Evolutionary conservation across 2,888 invertebrate species (phyloP).

Genomic region (Macrophya annulata): DNA sequence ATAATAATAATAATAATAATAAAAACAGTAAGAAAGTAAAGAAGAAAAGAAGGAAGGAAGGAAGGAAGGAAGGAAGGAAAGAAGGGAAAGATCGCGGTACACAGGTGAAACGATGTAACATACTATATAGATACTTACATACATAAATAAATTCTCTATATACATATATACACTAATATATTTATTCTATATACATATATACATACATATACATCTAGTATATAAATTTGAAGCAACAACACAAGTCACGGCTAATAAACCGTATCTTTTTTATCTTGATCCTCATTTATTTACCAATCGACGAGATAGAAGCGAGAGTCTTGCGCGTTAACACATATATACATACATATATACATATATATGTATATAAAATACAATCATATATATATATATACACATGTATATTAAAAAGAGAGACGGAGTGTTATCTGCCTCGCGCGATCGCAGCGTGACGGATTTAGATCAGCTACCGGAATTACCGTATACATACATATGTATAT

Average conservation of each 20-base stretch:
- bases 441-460: constrained; percentile 74
- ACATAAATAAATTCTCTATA: neutral
- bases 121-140: neutral
- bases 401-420: constrained; percentile 32
- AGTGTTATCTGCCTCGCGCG: constrained; percentile 71
- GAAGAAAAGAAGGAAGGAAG: constrained; percentile 57
- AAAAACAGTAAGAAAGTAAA: no score
- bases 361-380: neutral
- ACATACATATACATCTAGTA: neutral
- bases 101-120: neutral
- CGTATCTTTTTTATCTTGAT: constrained; percentile 49
- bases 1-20: no score
- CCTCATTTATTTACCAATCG: constrained; percentile 53
- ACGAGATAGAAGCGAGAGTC: neutral
- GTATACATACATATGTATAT: neutral
- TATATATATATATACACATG: no score
- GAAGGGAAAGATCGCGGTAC: constrained; percentile 7
- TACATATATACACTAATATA: neutral
- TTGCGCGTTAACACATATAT: neutral
- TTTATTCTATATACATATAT: neutral
- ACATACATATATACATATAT: neutral
- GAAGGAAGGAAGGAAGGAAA: constrained; percentile 59
- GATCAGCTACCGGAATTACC: constrained; percentile 74
- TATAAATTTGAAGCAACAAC: constrained; percentile 7
- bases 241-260: constrained; percentile 50